phyloP scores from a whole-genome alignment of 1,140 invertebrate species.

The Listronotus oregonensis region DNA sequence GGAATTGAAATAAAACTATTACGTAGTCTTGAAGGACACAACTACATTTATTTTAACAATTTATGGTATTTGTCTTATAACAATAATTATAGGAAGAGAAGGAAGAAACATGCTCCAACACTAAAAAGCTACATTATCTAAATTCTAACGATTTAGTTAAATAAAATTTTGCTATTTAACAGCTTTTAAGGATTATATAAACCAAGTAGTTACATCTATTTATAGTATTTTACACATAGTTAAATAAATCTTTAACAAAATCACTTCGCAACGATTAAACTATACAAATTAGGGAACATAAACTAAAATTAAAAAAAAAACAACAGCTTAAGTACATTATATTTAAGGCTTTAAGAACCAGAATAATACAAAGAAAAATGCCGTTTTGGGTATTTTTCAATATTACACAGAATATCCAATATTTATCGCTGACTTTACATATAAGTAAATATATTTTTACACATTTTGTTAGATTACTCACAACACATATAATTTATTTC shows the following conservation, averaged over 20 bases:
- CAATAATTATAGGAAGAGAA: constrained; percentile 23
- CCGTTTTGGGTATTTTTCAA: too few species aligned
- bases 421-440: too few species aligned
- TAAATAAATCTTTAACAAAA: not conserved
- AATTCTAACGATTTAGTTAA: constrained; percentile 19
- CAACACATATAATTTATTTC: constrained; percentile 25
- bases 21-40: constrained; percentile 20
- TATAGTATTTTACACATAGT: constrained; percentile 16
- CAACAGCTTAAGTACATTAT: too few species aligned
- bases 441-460: constrained; percentile 16
- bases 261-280: not conserved
- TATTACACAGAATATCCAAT: too few species aligned
- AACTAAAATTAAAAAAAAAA: not conserved
- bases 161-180: constrained; percentile 18
- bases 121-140: constrained; percentile 30
- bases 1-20: too few species aligned
- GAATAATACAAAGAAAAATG: too few species aligned
- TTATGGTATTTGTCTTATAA: constrained; percentile 30
- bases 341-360: too few species aligned
- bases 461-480: constrained; percentile 26
- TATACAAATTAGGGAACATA: not conserved
- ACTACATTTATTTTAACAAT: constrained; percentile 39
- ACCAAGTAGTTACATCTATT: constrained; percentile 10
- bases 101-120: constrained; percentile 28
- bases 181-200: constrained; percentile 9